Base-by-base conservation (phyloP, 2,888 invertebrate genomes). In the Mythimna lalbum region DNA sequence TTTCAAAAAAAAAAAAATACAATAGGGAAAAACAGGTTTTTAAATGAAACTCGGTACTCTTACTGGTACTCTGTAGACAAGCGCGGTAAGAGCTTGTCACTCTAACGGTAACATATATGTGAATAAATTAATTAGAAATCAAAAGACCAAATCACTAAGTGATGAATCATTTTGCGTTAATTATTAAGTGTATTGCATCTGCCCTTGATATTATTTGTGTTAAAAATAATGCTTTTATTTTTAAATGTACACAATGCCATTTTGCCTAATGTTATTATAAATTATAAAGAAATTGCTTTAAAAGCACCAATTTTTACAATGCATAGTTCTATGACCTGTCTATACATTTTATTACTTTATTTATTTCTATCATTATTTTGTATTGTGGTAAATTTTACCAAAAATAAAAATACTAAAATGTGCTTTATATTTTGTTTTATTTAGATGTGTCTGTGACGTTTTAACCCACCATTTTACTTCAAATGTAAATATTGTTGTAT, bases 201-300 rank as follows among this genome's bases (percentile, higher is more conserved):
- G 91, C 92, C 93, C 92, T 93, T 95, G 95, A 95, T 95, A 95
- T 95, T 95, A 95, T 94, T 95, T 93, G 91, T 94, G 91, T 95
- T 94, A 91, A 93, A 93, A 93, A 91, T 93, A 93, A 93, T 93
- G 93, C 94, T 95, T 95, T 95, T 95, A 95, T 94, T 95, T 94
- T 94, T 93, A 94, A 94, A 94, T 94, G 92, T 94, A 95, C 95
- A 95, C 95, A 95, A 93, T 95, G 96, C 96, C 96, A 95, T 96
- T 95, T 95, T 96, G 96, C 96, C 95, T 95, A 96, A 95, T 95
- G 94, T 96, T 95, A 95, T 95, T 94, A 95, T 95, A 95, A 95
- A 95, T 96, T 95, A 95, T 95, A 95, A 86, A 93, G 93, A 93
- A 93, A 95, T 94, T 95, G 95, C 96, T 96, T 96, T 92, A 95